phyloP scores from a whole-genome alignment of 2,113 vertebrate species.

The Hemiprocne comata region DNA sequence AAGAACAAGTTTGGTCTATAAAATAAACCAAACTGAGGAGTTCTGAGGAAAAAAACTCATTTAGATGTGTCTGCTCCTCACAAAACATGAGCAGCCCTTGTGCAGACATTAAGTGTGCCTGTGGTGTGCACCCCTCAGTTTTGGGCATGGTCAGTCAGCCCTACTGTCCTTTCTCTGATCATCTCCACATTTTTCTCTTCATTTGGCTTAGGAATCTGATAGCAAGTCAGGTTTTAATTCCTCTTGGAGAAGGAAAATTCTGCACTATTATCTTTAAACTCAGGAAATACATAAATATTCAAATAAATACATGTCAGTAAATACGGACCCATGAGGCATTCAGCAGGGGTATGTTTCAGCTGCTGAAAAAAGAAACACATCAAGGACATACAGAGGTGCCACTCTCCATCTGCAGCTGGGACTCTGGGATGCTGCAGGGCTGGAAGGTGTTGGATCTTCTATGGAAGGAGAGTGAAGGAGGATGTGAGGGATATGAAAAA shows the following conservation, averaged over 20 bases:
- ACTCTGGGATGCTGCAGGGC: neutral
- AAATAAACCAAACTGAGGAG: neutral
- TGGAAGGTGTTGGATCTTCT: neutral
- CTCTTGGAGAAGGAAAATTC: neutral
- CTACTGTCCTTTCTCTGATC: neutral
- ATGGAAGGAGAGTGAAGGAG: rapidly evolving
- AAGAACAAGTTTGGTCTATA: neutral
- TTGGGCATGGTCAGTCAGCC: neutral
- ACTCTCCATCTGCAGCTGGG: neutral
- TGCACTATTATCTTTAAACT: neutral
- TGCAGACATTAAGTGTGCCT: neutral
- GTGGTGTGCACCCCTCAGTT: neutral
- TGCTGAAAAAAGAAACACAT: neutral
- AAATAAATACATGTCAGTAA: neutral
- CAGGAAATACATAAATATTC: neutral
- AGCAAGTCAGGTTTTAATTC: neutral
- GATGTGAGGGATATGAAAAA: neutral
- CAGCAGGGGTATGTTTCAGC: neutral
- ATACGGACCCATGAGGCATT: neutral
- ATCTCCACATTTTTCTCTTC: neutral
- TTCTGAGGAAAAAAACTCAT: neutral
- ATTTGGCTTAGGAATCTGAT: neutral
- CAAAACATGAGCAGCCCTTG: neutral
- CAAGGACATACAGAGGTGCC: neutral
- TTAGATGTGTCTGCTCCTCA: neutral